A percentile compares a stretch with the other conserved stretches of the same genome.
Conservation (phyloP, 2,797 vertebrate genomes). For the Botia kubotai region DNA sequence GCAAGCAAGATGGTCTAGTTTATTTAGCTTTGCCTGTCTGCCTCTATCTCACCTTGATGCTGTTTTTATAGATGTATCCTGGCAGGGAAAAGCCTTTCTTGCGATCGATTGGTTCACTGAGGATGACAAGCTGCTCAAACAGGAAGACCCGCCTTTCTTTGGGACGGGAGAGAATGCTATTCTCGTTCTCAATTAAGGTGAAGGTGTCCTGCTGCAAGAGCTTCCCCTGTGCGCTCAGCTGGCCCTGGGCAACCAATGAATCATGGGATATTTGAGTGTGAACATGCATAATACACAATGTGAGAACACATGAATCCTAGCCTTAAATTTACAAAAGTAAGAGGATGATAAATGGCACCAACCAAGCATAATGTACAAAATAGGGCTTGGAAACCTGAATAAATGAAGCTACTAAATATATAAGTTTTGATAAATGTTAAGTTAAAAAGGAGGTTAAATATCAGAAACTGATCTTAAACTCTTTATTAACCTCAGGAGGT, state of each 20-base stretch:
- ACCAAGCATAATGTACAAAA: no score
- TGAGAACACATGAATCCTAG: not conserved
- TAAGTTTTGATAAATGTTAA: no score
- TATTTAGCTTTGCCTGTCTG: no score
- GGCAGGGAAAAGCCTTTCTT: constrained; percentile 84
- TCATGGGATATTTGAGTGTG: not conserved
- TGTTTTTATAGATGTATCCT: constrained; percentile 89
- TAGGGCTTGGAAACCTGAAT: no score
- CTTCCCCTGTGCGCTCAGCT: constrained; percentile 91
- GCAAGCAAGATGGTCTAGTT: not conserved
- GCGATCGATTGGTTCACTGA: constrained; percentile 90
- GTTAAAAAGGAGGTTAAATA: no score
- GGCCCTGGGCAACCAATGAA: constrained; percentile 76
- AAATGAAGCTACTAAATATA: no score
- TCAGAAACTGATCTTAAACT: no score
- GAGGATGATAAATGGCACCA: no score
- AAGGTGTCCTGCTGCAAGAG: constrained; percentile 91
- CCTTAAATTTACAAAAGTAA: not conserved
- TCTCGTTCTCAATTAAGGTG: constrained; percentile 83
- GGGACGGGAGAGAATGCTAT: constrained; percentile 77
- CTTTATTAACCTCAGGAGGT: no score
- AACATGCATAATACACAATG: not conserved
- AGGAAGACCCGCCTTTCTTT: constrained; percentile 89
- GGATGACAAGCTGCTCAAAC: constrained; percentile 92
- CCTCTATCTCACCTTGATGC: constrained; percentile 83